These are phyloP conservation scores for Clamator glandarius DNA, from an alignment of 2,797 vertebrate genomes.

Conservation along the genomic window DNA sequence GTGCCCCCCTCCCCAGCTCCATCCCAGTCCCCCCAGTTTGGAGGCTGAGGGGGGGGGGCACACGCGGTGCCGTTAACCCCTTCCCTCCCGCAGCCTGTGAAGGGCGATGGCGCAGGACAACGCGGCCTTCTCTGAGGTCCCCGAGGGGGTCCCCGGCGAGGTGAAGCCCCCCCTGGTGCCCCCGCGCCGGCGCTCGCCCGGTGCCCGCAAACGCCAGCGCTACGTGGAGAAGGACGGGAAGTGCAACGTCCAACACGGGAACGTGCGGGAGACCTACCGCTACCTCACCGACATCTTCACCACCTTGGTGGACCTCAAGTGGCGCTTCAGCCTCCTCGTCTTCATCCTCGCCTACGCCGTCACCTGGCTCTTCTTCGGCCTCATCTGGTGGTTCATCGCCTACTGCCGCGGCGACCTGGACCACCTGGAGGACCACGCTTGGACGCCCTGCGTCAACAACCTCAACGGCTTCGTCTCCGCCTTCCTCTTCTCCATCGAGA, in stretches of 20 bases:
- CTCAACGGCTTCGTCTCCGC: slow-evolving; percentile 95
- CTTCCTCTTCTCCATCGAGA: slow-evolving; percentile 98
- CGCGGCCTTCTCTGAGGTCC: slow-evolving; percentile 78
- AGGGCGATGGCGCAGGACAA: slow-evolving; percentile 87
- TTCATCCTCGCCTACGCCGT: slow-evolving; percentile 95
- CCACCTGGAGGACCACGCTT: slow-evolving; percentile 89
- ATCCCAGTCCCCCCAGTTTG: background rate
- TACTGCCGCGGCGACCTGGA: slow-evolving; percentile 96
- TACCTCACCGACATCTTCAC: slow-evolving; percentile 98
- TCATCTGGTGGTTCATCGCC: slow-evolving; percentile 98
- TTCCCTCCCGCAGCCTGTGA: background rate
- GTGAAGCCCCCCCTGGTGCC: background rate
- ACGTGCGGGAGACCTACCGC: slow-evolving; percentile 93
- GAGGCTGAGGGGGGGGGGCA: no score
- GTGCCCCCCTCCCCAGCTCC: background rate
- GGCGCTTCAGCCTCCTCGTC: slow-evolving; percentile 95
- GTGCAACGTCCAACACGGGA: slow-evolving; percentile 95
- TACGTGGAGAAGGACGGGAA: slow-evolving; percentile 96
- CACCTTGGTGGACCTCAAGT: slow-evolving; percentile 96
- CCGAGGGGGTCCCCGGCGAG: slow-evolving; percentile 57
- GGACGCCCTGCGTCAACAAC: slow-evolving; percentile 97
- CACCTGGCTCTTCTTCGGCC: slow-evolving; percentile 97
- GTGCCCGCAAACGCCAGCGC: slow-evolving; percentile 84
- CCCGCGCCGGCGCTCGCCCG: background rate
- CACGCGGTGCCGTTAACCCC: background rate